Base-by-base conservation (phyloP, 2,113 vertebrate species). In the Desmodus rotundus region DNA sequence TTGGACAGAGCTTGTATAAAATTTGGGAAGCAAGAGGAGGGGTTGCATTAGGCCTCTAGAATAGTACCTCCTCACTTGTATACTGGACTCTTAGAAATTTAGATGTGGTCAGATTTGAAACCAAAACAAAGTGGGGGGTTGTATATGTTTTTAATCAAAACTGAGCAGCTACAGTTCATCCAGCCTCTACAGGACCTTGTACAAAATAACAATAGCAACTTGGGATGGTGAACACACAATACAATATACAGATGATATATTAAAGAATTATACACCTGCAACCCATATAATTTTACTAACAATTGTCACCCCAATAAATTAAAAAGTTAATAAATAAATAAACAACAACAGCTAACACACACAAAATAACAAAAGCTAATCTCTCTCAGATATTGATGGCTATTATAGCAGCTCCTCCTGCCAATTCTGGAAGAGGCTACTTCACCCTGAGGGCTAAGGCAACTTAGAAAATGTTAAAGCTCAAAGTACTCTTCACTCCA, bases 71-170 rank as follows among this genome's bases (percentile, higher is more conserved):
- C 77, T 54, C 17, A 50, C 26, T 47, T 17, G 31, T 73, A 50
- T 36, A 31, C 24, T 24, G 33, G 68, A 61, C n/a, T 19, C 54
- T 73, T 87, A 78, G 68, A n/a, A 82, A 91, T 91, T 91, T 67
- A 86, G 61, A 96, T 7, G 8, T 17, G 17, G 38, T 89, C 76
- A 56, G 74, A 77, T 67, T 85, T 56, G 73, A 82, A 94, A 81
- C 7, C 0, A n/a, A 93, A 96, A 86, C 84, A 87, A 93, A 95
- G 87, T 3, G n/a, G 77, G 73, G 81, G 54, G 82, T 86, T 73
- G 24, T 68, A 24, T 89, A 63, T 52, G 87, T 85, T 73, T 94
- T 85, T 94, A 77, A 95, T 50, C 19, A 73, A 94, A 94, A 58
- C 78, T 43, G n/a, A 78, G 54, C 67, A 87, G 77, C 83, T 95